Conservation (phyloP, 2,888 invertebrate genomes). For the Phytoseiulus persimilis region DNA sequence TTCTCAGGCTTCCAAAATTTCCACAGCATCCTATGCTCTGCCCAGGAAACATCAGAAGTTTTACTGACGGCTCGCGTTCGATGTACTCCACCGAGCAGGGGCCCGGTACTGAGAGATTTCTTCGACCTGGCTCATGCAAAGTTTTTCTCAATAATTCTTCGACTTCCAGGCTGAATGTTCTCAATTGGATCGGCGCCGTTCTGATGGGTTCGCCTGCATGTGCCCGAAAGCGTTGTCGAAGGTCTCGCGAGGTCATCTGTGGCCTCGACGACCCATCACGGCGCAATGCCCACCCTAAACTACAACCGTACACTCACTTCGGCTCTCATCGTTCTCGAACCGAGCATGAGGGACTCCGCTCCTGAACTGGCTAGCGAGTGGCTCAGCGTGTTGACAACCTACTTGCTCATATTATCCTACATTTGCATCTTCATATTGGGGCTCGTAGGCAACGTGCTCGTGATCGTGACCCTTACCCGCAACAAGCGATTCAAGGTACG, state of each 20-base stretch:
- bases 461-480: slow-evolving; percentile 53
- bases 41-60: too few relatives aligned
- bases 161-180: neutral
- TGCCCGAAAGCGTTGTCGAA: neutral
- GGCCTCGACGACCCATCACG: neutral
- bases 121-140: too few relatives aligned
- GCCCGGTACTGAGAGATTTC: too few relatives aligned
- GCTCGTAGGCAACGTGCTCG: slow-evolving; percentile 51
- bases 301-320: neutral
- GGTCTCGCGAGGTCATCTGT: neutral
- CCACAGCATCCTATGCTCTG: too few relatives aligned
- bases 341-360: neutral
- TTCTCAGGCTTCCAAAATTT: too few relatives aligned
- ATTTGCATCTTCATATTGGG: slow-evolving; percentile 41
- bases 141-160: neutral
- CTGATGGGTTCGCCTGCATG: neutral
- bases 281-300: neutral
- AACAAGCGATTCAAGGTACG: slow-evolving; percentile 54
- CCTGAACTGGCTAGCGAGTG: neutral
- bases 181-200: neutral
- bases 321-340: neutral
- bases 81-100: too few relatives aligned
- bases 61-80: too few relatives aligned
- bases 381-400: neutral
- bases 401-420: slow-evolving; percentile 38